These are phyloP conservation scores for Apamea anceps DNA, from an alignment of 2,888 invertebrate genomes.

Conservation along the genomic window DNA sequence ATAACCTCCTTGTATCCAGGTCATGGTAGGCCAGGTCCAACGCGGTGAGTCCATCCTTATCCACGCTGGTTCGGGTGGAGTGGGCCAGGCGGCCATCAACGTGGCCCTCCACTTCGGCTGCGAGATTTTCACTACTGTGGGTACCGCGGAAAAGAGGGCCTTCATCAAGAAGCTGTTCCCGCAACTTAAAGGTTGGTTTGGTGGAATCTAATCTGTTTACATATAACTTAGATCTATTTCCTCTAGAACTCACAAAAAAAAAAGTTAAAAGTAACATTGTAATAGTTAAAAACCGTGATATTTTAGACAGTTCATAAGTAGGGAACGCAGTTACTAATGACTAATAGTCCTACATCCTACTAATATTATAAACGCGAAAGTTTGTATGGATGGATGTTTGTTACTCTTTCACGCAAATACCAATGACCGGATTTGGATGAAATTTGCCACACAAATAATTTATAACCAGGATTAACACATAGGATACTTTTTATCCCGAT, in stretches of 20 bases:
- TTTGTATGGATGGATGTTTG: no score
- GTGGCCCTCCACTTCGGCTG: conserved; percentile 97
- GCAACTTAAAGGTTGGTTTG: conserved; percentile 87
- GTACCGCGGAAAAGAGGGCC: conserved; percentile 95
- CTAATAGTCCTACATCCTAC: background rate
- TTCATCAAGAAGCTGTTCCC: conserved; percentile 98
- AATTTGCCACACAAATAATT: no score
- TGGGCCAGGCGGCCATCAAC: conserved; percentile 99
- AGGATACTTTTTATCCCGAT: no score
- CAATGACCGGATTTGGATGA: no score
- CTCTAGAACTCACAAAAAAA: background rate
- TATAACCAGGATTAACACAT: no score
- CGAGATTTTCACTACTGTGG: conserved; percentile 98
- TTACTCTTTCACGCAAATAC: no score
- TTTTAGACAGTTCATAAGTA: no score
- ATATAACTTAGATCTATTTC: background rate
- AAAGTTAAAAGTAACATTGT: background rate
- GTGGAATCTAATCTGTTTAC: background rate
- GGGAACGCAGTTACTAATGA: background rate
- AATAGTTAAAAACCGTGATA: background rate
- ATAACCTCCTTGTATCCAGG: conserved; percentile 64
- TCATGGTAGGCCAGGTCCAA: conserved; percentile 93
- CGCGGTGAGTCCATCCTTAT: conserved; percentile 96
- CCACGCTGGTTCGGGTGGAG: conserved; percentile 98
- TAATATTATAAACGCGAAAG: no score